These are phyloP conservation scores for Acleris literana DNA, from an alignment of 2,888 invertebrate genomes.

Conservation along the genomic window DNA sequence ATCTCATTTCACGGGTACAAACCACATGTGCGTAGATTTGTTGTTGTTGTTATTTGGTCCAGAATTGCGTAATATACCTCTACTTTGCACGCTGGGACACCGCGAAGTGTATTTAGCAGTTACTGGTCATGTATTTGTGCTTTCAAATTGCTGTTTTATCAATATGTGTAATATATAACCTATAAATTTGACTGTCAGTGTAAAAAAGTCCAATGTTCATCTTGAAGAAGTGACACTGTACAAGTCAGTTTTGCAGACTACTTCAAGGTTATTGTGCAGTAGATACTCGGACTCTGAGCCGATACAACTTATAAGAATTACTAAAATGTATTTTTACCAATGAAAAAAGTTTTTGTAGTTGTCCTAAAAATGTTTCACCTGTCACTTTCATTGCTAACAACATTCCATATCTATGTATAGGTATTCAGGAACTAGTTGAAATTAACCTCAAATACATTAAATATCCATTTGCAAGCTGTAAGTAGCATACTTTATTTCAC, in stretches of 20 bases:
- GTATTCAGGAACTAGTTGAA: conserved; percentile 27
- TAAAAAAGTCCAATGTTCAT: conserved; percentile 74
- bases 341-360: not conserved
- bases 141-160: conserved; percentile 46
- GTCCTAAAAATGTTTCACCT: conserved; percentile 24
- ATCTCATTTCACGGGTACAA: conserved; percentile 73
- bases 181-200: conserved; percentile 70
- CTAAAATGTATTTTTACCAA: conserved; percentile 5
- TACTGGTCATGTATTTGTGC: conserved; percentile 48
- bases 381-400: conserved; percentile 35
- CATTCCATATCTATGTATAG: conserved; percentile 29
- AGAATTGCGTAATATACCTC: conserved; percentile 62
- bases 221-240: conserved; percentile 56
- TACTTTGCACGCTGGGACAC: conserved; percentile 58
- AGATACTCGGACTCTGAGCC: conserved; percentile 41
- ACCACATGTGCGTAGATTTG: conserved; percentile 80
- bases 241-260: conserved; percentile 55
- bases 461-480: not conserved
- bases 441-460: conserved; percentile 28
- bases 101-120: conserved; percentile 48
- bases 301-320: conserved; percentile 16
- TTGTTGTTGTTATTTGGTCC: conserved; percentile 72
- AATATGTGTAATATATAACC: conserved; percentile 64
- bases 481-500: not conserved
- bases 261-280: conserved; percentile 62